Base-by-base conservation (phyloP, 2,797 vertebrate species). In the Sebastes matsubarae region DNA sequence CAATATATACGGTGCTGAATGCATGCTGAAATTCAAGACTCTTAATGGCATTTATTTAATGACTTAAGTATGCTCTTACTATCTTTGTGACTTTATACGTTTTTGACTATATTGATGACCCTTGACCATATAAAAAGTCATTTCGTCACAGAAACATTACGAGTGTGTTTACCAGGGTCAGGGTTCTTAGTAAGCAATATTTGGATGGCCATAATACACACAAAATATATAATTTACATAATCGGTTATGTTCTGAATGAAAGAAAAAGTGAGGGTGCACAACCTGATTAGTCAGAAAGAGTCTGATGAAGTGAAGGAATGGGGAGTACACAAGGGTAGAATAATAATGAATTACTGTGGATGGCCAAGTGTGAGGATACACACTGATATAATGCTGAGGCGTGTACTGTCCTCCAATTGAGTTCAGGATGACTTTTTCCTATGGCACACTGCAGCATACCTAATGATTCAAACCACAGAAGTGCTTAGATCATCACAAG, bases 401-500 rank as follows among this genome's bases (percentile, higher is more conserved):
- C 81, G 75, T 88, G 79, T 70, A 70, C 68, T 85, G 88, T 88
- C 79, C 87, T 91, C 80, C 67, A 59, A 67, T 84, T 73, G 72
- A 65, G 87, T 74, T 81, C 79, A 80, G 77, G 75, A 85, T 84
- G 87, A 82, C 77, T 89, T 87, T 93, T 90, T 87, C 63, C 68
- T 68, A 22, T 78, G 79, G 67, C 55, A 60, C 83, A 85, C 81
- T 86, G 82, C 85, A 71, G 88, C 85, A 82, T 84, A 79, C 57
- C 75, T 89, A 90, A 91, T 92, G 90, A 91, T 87, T 93, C 90
- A 90, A 88, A 81, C 83, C 82, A 72, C 71, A 87, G 67, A 92
- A 93, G 91, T 93, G 90, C 90, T 90, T 80, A 84, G 85, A 87
- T 92, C 91, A 93, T 93, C 90, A 90, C 75, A 88, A 93, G 88